Base-by-base conservation (phyloP, 2,888 invertebrate species). In the Synanthedon andrenaeformis region DNA sequence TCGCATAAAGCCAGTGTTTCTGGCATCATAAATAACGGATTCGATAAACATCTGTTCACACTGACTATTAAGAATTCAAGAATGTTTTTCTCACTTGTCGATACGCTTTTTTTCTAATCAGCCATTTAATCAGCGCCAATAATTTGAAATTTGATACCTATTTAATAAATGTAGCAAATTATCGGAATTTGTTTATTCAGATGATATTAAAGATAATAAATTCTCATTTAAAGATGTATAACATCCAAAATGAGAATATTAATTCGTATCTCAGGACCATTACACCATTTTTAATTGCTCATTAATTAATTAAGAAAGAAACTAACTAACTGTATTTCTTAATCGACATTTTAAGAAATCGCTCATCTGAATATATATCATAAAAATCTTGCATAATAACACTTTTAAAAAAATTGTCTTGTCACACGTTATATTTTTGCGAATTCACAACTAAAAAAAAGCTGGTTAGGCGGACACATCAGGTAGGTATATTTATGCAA, bases 11-110 rank as follows among this genome's bases (percentile, higher is more conserved):
- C 53, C 51, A 51, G 51, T 42, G 53, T 52, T 57, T 57, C 56
- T 53, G 51, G 51, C 54, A 52, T 62, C 63, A 58, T 65, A 62
- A 65, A 64, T 58, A 60, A 61, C 55, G 54, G 53, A 35, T 52
- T 53, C 51, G 54, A 53, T 53, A 57, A 61, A 56, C 57, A 55
- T 55, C 52, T 52, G 52, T 56, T 53, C 54, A 54, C 54, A 49
- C 49, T 55, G 53, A 14, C 28, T 45, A 45, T 45, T n/a, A 45
- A 45, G 14, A 13, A 12, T 8, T 45, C 45, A 45, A n/a, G 45
- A 45, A 45, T 45, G 45, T 45, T 45, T 45, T 45, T 45, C 45
- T 12, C 45, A 45, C 45, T 45, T n/a, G 45, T 45, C 45, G 45
- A 45, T 45, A 45, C 45, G 45, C 13, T 45, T 45, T 35, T 35